phyloP scores from a whole-genome alignment of 2,797 vertebrate genomes.

The Lithobates sylvaticus region DNA sequence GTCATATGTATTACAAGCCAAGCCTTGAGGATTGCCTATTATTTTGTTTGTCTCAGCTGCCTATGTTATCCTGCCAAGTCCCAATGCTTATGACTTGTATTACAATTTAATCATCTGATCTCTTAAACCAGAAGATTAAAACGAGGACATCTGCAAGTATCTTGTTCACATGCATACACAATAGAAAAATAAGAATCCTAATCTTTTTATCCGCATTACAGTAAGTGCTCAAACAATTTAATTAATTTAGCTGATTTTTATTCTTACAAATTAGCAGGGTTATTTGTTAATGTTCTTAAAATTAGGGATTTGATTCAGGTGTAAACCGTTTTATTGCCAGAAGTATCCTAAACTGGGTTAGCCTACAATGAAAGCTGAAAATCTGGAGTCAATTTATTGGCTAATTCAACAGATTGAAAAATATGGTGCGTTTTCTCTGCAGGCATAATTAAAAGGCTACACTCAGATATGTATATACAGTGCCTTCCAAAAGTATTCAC shows the following conservation, averaged over 20 bases:
- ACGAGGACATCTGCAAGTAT: constrained; percentile 18
- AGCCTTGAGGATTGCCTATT: not conserved
- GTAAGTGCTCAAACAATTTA: not conserved
- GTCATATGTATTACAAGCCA: not conserved
- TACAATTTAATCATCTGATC: constrained; percentile 35
- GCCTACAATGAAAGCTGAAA: not conserved
- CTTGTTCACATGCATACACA: constrained; percentile 7
- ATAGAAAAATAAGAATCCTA: not conserved
- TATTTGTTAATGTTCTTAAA: not conserved
- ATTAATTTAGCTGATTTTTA: not conserved
- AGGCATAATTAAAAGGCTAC: too few species aligned
- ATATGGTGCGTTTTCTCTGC: not conserved
- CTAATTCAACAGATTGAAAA: not conserved
- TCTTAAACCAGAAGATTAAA: constrained; percentile 13
- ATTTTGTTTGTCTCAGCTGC: constrained; percentile 22
- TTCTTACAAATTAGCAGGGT: not conserved
- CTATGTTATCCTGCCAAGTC: constrained; percentile 16
- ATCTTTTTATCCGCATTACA: not conserved
- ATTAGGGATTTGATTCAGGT: not conserved
- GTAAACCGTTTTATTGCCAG: not conserved
- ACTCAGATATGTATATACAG: too few species aligned
- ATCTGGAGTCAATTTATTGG: not conserved
- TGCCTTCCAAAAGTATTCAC: too few species aligned
- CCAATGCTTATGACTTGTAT: constrained; percentile 28
- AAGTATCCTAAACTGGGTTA: not conserved